Evolutionary conservation across 2,113 vertebrate species (phyloP).

Genomic region (Uria aalge): DNA sequence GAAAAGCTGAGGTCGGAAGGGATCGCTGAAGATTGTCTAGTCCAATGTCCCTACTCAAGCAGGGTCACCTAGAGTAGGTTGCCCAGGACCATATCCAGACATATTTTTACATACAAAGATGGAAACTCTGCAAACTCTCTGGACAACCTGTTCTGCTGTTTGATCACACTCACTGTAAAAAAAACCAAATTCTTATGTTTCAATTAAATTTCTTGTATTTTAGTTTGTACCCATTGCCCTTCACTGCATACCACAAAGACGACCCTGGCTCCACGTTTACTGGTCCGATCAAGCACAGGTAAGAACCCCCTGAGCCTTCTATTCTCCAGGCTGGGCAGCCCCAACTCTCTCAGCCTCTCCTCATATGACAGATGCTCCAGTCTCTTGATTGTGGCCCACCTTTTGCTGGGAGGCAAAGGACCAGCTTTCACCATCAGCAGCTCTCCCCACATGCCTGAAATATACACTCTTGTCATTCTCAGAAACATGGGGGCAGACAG

Average conservation of each 20-base stretch:
- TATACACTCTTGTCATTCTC: background rate
- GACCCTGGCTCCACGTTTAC: background rate
- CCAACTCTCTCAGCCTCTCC: background rate
- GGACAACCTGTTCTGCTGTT: background rate
- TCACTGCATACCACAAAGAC: background rate
- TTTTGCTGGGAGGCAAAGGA: background rate
- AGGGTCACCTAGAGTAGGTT: background rate
- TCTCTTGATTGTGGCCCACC: too few relatives aligned
- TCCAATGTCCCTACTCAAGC: background rate
- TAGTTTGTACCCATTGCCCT: background rate
- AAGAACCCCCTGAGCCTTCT: background rate
- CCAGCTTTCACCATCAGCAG: background rate
- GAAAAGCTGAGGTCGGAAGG: background rate
- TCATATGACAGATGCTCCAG: accelerated
- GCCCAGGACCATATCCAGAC: too few relatives aligned
- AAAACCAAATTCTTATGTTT: background rate
- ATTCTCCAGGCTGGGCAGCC: background rate
- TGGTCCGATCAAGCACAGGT: background rate
- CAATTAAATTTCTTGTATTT: background rate
- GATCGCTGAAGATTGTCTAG: background rate
- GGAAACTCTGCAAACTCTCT: background rate
- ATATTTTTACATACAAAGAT: background rate
- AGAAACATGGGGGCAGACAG: background rate
- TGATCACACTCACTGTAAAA: background rate
- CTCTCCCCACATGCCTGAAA: background rate